Base-by-base conservation (phyloP, 1,140 invertebrate species). In the Drosophila ercepeae region DNA sequence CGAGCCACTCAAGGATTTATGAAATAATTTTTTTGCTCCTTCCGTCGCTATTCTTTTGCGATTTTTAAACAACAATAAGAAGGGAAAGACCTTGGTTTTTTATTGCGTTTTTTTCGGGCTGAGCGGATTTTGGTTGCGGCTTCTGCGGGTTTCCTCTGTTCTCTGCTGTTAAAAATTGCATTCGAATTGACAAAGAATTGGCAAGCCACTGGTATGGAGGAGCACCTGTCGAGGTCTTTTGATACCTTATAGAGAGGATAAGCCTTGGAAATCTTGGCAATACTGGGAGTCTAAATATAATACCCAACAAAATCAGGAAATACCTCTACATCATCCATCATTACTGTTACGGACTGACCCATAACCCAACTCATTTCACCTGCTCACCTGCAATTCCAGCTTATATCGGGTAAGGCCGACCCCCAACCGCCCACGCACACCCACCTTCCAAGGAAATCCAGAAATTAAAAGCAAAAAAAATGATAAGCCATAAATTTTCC, bases 21-120 rank as follows among this genome's bases (percentile, higher is more conserved):
- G 77, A 81, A 88, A 86, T 86, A 86, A 81, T 81, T 88, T 69
- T 57, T 70, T 63, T 68, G n/a, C 6, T n/a, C 36, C 41, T 42
- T 70, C 64, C 52, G 55, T 59, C 13, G 46, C 51, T 51, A 55
- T 79, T 72, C 48, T 57, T 51, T 23, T 27, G 21, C 39, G 39
- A 29, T 21, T 53, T 57, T 45, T 13, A 23, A 23, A 44, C 32
- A 58, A 82, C 79, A 77, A 77, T 65, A 39, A 39, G 13, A 46
- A 41, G 48, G 13, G 27, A 18, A 7, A 42, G 34, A 29, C n/a
- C 36, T 53, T 54, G n/a, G n/a, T 18, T 44, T 61, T 71, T 48
- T 42, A 16, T 42, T 42, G 16, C 14, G 18, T 42, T 45, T 34
- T 51, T 49, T 27, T 58, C 49, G 27, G 23, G 27, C 34, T 27